Evolutionary conservation across 2,797 vertebrate species (phyloP).

Genomic region (Distichodus sexfasciatus): DNA sequence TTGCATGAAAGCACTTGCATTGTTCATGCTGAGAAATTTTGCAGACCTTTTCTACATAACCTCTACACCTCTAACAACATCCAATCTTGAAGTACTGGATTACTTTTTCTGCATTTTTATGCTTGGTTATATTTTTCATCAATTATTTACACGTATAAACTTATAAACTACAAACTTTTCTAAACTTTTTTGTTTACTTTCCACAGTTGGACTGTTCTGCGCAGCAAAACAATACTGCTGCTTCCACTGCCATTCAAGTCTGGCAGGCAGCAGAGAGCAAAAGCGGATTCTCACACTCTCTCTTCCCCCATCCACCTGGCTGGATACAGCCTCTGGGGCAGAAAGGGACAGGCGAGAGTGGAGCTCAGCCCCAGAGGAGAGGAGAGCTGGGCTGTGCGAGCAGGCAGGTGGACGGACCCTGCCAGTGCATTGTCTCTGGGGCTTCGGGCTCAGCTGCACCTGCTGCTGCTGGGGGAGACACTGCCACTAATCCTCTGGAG

Average conservation of each 20-base stretch:
- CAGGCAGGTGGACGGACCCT: slow-evolving; percentile 27
- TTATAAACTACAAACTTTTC: too few relatives aligned
- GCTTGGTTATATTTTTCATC: not conserved
- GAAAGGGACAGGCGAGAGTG: slow-evolving; percentile 6
- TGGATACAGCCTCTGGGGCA: slow-evolving; percentile 20
- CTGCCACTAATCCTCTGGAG: slow-evolving; percentile 43
- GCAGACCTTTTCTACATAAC: too few relatives aligned
- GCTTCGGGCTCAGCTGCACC: slow-evolving; percentile 30
- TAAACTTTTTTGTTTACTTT: not conserved
- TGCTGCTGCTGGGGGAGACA: slow-evolving; percentile 40
- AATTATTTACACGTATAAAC: too few relatives aligned
- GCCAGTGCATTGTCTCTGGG: slow-evolving; percentile 51
- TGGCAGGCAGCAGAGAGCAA: slow-evolving; percentile 29
- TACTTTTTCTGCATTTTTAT: too few relatives aligned
- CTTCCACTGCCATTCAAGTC: not conserved
- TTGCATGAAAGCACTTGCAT: too few relatives aligned
- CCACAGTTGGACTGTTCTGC: not conserved
- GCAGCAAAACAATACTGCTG: not conserved
- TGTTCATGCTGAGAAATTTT: not conserved
- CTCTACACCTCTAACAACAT: too few relatives aligned
- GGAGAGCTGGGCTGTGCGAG: slow-evolving; percentile 15
- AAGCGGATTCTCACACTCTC: slow-evolving; percentile 5
- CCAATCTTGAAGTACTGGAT: too few relatives aligned
- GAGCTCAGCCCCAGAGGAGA: slow-evolving; percentile 10
- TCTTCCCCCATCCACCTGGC: slow-evolving; percentile 28